A percentile compares a stretch with the other conserved stretches of the same genome.
Evolutionary conservation across 1,140 invertebrate genomes (phyloP).

Genomic region (Calosoma granatense): DNA sequence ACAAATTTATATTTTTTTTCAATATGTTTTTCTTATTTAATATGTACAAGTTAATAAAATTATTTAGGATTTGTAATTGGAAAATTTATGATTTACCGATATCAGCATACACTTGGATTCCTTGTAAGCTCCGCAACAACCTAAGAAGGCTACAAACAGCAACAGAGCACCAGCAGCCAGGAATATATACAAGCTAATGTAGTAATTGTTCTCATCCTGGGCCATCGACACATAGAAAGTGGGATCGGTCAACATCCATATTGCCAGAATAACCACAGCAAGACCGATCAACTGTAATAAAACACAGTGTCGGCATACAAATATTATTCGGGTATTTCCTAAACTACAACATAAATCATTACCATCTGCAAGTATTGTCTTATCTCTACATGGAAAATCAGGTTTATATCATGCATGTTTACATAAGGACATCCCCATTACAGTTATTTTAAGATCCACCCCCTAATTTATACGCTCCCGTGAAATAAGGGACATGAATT

Average conservation of each 20-base stretch:
- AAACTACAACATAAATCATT: conserved; percentile 12
- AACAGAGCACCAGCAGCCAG: conserved; percentile 70
- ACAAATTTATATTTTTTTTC: too few relatives aligned
- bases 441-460: too few relatives aligned
- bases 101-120: conserved; percentile 82
- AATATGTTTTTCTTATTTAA: too few relatives aligned
- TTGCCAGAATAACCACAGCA: conserved; percentile 49
- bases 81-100: conserved; percentile 47
- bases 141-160: conserved; percentile 77
- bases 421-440: too few relatives aligned
- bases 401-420: too few relatives aligned
- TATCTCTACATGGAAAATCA: too few relatives aligned
- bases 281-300: conserved; percentile 61
- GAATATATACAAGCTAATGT: conserved; percentile 62
- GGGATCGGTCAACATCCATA: conserved; percentile 70
- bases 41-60: too few relatives aligned
- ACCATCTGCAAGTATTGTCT: too few relatives aligned
- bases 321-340: background rate
- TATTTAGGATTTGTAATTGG: background rate
- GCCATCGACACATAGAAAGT: conserved; percentile 60
- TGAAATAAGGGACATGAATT: too few relatives aligned
- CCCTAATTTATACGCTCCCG: too few relatives aligned
- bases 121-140: conserved; percentile 80
- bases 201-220: conserved; percentile 56
- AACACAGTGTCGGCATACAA: conserved; percentile 16